These are phyloP conservation scores for Belonocnema kinseyi DNA, from an alignment of 1,140 invertebrate species.

Conservation along the genomic window DNA sequence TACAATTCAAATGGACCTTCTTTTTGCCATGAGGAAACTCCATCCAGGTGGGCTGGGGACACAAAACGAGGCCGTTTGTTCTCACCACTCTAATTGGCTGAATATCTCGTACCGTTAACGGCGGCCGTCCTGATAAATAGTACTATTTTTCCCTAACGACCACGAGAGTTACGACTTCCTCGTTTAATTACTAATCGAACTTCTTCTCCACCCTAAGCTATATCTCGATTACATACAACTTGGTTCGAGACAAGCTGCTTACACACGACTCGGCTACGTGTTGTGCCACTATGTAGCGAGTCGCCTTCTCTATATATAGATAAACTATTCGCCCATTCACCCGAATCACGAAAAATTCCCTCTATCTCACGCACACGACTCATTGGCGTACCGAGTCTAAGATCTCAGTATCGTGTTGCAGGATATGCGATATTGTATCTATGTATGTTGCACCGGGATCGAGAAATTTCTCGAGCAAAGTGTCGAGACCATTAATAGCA, in stretches of 20 bases:
- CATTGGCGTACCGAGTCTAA: constrained; percentile 11
- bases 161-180: constrained; percentile 69
- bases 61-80: constrained; percentile 71
- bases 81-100: constrained; percentile 70
- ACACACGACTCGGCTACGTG: constrained; percentile 37
- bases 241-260: constrained; percentile 51
- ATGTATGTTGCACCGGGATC: not conserved
- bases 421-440: constrained; percentile 30
- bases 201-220: constrained; percentile 33
- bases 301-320: constrained; percentile 41
- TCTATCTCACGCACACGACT: constrained; percentile 40
- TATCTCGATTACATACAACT: constrained; percentile 43
- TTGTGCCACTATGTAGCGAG: constrained; percentile 29
- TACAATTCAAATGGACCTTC: constrained; percentile 3
- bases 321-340: constrained; percentile 67
- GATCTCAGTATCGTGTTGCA: constrained; percentile 39
- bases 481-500: constrained; percentile 28
- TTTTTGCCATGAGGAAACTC: constrained; percentile 39
- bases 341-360: constrained; percentile 71
- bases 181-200: constrained; percentile 71
- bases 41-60: constrained; percentile 8
- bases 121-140: constrained; percentile 72
- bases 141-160: constrained; percentile 60
- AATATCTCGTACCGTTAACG: constrained; percentile 68
- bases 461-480: constrained; percentile 22